Conservation (phyloP, 2,797 vertebrate species). For the Masticophis lateralis region DNA sequence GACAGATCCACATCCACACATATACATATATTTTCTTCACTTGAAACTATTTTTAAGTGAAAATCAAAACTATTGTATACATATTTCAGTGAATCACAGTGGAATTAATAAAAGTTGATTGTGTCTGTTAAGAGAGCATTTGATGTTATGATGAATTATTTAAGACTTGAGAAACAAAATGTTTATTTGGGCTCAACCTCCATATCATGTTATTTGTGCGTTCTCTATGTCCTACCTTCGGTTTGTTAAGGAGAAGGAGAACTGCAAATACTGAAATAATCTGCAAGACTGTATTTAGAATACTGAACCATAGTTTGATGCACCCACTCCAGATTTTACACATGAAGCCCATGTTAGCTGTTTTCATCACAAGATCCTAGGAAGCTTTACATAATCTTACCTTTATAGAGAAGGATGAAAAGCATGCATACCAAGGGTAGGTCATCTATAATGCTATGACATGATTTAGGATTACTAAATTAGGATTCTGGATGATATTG, state of each 20-base stretch:
- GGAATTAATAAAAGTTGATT: not conserved
- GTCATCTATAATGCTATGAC: not conserved
- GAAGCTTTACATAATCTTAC: not conserved
- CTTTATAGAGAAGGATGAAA: not conserved
- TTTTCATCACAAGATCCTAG: not conserved
- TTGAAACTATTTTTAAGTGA: not conserved
- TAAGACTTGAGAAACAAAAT: not conserved
- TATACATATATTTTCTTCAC: not conserved
- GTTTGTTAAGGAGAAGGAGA: not conserved
- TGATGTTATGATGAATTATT: not conserved
- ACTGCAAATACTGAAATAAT: not conserved
- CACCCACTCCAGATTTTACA: not conserved
- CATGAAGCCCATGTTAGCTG: not conserved
- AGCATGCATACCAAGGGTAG: no score
- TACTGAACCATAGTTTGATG: not conserved
- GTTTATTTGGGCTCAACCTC: not conserved
- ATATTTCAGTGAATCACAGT: not conserved
- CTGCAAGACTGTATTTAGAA: not conserved
- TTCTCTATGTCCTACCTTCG: not conserved
- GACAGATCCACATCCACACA: not conserved
- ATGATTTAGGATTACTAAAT: not conserved
- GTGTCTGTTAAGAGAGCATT: not conserved
- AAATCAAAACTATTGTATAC: not conserved
- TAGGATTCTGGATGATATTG: not conserved
- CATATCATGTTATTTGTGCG: not conserved